Conservation (phyloP, 2,797 vertebrate genomes). For the Paedocypris micromegethes region DNA sequence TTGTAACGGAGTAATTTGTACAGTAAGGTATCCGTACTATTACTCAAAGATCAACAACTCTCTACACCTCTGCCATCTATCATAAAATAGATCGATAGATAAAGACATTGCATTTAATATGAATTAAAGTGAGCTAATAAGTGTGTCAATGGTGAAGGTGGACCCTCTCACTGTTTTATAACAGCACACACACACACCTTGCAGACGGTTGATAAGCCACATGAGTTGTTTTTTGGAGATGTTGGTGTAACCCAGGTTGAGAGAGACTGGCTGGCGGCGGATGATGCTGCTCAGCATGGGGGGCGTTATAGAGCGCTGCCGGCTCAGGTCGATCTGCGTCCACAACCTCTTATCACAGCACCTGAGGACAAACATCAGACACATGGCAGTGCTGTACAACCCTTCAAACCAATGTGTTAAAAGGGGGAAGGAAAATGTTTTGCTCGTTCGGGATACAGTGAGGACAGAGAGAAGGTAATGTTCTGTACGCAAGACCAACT, state of each 20-base stretch:
- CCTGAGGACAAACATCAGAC: constrained; percentile 57
- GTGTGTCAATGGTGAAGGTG: too few species aligned
- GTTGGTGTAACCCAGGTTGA: constrained; percentile 86
- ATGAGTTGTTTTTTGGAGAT: constrained; percentile 92
- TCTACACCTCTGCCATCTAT: too few species aligned
- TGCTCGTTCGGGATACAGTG: too few species aligned
- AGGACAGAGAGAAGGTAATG: not conserved
- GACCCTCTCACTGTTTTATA: too few species aligned
- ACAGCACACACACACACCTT: constrained; percentile 60
- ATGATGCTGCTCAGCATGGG: constrained; percentile 90
- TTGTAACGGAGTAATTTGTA: too few species aligned
- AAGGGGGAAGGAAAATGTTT: not conserved
- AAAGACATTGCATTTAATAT: too few species aligned
- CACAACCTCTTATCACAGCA: constrained; percentile 86
- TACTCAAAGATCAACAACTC: too few species aligned
- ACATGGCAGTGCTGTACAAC: not conserved
- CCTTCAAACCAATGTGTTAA: not conserved
- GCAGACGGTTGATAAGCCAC: constrained; percentile 88
- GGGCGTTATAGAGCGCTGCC: constrained; percentile 84
- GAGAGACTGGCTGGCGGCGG: constrained; percentile 79
- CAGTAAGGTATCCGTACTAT: too few species aligned
- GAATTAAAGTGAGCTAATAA: too few species aligned
- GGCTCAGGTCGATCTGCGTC: constrained; percentile 84
- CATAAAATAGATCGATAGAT: too few species aligned
- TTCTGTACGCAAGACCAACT: not conserved